phyloP scores from a whole-genome alignment of 2,113 vertebrate genomes.

The Suricata suricatta region DNA sequence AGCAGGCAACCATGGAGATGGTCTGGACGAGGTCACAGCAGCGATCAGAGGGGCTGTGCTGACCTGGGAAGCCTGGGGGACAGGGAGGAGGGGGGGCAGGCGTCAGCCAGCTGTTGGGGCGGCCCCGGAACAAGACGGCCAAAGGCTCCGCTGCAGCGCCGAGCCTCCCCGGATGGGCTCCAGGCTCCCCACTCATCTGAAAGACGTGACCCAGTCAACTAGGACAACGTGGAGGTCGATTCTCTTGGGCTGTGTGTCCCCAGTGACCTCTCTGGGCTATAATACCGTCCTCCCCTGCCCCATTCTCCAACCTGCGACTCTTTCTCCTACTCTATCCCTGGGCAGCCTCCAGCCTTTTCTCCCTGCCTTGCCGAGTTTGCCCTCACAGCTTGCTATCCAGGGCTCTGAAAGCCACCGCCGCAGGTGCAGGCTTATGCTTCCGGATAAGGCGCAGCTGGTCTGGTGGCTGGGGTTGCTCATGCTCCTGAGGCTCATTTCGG shows the following conservation, averaged over 20 bases:
- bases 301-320: neutral
- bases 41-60: accelerated
- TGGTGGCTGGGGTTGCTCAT: neutral
- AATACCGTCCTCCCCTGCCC: accelerated
- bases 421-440: neutral
- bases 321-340: neutral
- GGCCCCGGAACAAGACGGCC: accelerated
- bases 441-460: neutral
- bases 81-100: neutral
- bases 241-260: neutral
- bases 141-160: neutral
- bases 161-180: too few species aligned
- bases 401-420: neutral
- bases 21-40: neutral
- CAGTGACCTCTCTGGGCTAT: too few species aligned
- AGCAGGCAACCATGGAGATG: neutral
- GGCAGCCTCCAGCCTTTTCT: neutral
- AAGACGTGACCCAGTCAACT: neutral
- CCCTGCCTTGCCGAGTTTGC: neutral
- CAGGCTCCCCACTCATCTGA: neutral
- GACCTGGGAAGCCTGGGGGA: accelerated
- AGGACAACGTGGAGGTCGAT: neutral
- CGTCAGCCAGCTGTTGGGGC: accelerated
- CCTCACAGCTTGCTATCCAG: neutral
- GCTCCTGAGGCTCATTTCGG: neutral